These are phyloP conservation scores for Pelvicachromis taeniatus DNA, from an alignment of 2,113 vertebrate genomes.

Conservation along the genomic window DNA sequence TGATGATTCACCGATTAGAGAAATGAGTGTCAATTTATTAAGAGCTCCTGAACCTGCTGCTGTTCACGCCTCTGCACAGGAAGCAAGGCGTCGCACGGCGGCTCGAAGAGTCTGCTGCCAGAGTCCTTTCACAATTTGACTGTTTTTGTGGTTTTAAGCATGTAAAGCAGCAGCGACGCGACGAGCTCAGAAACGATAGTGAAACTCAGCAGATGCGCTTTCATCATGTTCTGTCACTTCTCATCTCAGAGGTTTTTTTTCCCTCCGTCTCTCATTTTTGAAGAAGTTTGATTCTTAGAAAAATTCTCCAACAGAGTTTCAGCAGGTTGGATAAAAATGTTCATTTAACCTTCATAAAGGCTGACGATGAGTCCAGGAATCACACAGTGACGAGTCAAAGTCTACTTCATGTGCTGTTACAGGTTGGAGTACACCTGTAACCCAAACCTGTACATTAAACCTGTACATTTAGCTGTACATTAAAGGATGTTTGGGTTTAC, in stretches of 20 bases:
- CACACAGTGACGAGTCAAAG: accelerated
- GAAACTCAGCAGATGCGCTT: neutral
- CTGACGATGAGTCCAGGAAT: neutral
- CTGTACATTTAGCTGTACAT: no score
- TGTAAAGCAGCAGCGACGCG: neutral
- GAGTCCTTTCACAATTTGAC: neutral
- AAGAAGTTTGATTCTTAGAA: neutral
- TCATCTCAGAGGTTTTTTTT: neutral
- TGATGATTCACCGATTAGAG: neutral
- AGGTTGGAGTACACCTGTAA: neutral
- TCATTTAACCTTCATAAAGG: neutral
- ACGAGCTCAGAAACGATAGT: neutral
- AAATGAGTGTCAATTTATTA: neutral
- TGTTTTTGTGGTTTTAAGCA: neutral
- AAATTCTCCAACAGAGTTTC: neutral
- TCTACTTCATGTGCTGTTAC: neutral
- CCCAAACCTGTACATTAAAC: neutral
- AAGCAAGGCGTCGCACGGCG: neutral
- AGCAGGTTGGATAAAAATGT: neutral
- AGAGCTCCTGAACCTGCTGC: neutral
- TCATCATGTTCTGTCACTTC: neutral
- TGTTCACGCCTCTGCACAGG: neutral
- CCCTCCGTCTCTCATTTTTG: neutral
- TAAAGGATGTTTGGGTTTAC: neutral
- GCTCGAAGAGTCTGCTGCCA: neutral